Percentiles rank a stretch among this genome's conserved stretches.
Evolutionary conservation across 1,140 invertebrate genomes (phyloP).

Genomic region (Caenorhabditis inopinata): DNA sequence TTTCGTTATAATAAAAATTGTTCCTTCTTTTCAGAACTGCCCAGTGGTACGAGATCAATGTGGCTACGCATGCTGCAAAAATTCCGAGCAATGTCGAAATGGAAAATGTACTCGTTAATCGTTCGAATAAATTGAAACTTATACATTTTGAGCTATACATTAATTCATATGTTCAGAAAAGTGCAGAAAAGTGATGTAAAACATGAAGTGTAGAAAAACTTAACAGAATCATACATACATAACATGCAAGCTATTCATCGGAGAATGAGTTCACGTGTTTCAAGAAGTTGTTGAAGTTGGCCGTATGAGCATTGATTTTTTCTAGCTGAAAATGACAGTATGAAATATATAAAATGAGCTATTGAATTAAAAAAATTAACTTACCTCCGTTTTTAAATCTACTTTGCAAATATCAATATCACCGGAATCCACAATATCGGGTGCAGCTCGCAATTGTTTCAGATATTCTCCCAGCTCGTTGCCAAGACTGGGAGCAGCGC

Average conservation of each 20-base stretch:
- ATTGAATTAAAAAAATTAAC: neutral
- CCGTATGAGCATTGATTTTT: neutral
- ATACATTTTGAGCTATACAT: neutral
- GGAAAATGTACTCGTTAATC: neutral
- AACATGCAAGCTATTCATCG: neutral
- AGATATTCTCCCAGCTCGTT: constrained; percentile 20
- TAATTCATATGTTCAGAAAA: neutral
- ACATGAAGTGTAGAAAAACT: neutral
- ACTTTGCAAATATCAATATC: constrained; percentile 18
- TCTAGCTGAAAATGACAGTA: constrained; percentile 13
- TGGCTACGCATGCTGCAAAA: constrained; percentile 1
- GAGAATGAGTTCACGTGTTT: constrained; percentile 15
- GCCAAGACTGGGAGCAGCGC: neutral
- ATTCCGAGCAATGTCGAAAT: constrained; percentile 4
- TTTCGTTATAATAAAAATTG: neutral
- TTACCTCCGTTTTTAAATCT: neutral
- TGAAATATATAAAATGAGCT: no score
- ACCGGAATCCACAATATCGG: neutral
- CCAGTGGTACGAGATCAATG: neutral
- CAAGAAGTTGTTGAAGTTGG: neutral
- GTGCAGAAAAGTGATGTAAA: neutral
- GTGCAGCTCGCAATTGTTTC: neutral
- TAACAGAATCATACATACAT: neutral
- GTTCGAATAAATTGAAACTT: neutral
- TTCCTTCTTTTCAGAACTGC: neutral